Evolutionary conservation across 2,888 invertebrate species (phyloP).

Genomic region (Spatulosminthurus flaviceps): DNA sequence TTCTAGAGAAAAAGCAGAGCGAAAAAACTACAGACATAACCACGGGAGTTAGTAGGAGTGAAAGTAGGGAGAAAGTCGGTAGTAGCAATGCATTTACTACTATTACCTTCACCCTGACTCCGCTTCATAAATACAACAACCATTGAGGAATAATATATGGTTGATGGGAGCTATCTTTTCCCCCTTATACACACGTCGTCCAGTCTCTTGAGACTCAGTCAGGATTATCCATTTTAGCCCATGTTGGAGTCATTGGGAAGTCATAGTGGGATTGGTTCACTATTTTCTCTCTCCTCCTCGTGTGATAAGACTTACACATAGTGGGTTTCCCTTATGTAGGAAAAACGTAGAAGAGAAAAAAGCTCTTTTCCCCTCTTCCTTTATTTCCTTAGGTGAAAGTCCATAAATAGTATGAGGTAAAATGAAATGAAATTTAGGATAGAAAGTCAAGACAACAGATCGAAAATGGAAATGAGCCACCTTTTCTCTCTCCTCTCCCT

Average conservation of each 20-base stretch:
- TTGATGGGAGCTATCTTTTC: constrained; percentile 53
- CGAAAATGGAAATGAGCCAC: constrained; percentile 57
- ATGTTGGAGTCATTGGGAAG: constrained; percentile 32
- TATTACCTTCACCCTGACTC: constrained; percentile 42
- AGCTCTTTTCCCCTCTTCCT: neutral
- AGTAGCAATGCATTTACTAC: constrained; percentile 29
- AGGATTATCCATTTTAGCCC: constrained; percentile 53
- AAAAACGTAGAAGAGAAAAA: neutral
- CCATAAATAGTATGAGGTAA: neutral
- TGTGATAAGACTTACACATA: no score
- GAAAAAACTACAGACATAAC: neutral
- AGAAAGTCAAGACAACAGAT: constrained; percentile 51
- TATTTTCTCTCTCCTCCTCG: neutral
- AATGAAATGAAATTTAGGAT: constrained; percentile 51
- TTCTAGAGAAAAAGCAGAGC: no score
- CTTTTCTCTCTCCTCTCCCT: constrained; percentile 42
- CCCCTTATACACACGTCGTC: constrained; percentile 1
- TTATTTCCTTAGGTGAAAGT: neutral
- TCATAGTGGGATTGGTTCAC: constrained; percentile 18
- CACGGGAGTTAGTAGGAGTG: no score
- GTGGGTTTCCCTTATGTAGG: no score
- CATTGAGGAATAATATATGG: constrained; percentile 55
- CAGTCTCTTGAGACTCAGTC: constrained; percentile 32
- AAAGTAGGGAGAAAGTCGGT: neutral
- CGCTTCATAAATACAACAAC: constrained; percentile 53